Conservation (phyloP, 2,888 invertebrate species). For the Macrosoma leucophasiata region DNA sequence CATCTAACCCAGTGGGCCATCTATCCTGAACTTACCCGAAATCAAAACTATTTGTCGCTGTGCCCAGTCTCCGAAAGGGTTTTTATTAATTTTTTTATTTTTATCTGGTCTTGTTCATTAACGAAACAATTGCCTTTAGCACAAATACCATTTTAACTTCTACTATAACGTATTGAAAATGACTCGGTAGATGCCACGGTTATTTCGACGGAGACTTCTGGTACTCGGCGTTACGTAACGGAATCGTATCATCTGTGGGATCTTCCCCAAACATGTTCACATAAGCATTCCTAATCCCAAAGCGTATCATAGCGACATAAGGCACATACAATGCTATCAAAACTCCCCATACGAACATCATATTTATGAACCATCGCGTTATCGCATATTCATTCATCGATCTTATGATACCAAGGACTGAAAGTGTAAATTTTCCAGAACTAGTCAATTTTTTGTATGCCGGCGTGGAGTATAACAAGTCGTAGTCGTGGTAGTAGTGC, state of each 20-base stretch:
- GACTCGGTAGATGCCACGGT: no score
- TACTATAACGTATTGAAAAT: no score
- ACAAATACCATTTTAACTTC: no score
- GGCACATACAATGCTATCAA: slow-evolving; percentile 67
- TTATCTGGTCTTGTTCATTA: no score
- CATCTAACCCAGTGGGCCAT: no score
- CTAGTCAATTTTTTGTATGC: slow-evolving; percentile 40
- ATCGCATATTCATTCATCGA: slow-evolving; percentile 46
- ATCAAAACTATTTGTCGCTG: no score
- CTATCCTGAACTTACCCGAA: no score
- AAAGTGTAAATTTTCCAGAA: slow-evolving; percentile 27
- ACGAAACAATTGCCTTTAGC: no score
- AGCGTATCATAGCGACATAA: slow-evolving; percentile 63
- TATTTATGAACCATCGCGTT: slow-evolving; percentile 75
- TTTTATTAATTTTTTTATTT: no score
- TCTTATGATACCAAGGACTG: slow-evolving; percentile 12
- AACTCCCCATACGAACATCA: slow-evolving; percentile 70
- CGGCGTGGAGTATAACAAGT: slow-evolving; percentile 41
- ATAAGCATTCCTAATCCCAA: slow-evolving; percentile 75
- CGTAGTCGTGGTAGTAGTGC: slow-evolving; percentile 37
- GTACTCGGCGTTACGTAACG: slow-evolving; percentile 47
- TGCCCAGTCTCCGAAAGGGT: no score
- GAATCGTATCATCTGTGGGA: slow-evolving; percentile 40
- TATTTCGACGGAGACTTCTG: slow-evolving; percentile 25
- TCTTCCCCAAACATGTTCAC: slow-evolving; percentile 73